phyloP scores from a whole-genome alignment of 2,888 invertebrate species.

The Myathropa florea region DNA sequence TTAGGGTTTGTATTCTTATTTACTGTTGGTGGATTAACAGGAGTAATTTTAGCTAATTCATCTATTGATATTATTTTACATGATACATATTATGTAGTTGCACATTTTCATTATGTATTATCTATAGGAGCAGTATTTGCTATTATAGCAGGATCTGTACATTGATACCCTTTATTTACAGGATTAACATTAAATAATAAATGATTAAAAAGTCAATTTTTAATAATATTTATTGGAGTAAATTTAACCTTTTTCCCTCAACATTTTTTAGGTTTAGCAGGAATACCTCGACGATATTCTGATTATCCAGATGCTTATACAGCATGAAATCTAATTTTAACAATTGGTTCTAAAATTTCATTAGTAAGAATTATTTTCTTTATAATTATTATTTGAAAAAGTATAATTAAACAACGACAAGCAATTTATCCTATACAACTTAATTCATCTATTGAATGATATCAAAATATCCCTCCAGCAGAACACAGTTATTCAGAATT shows the following conservation, averaged over 20 bases:
- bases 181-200: slow-evolving; percentile 84
- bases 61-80: slow-evolving; percentile 89
- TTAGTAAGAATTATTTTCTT: slow-evolving; percentile 83
- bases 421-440: slow-evolving; percentile 81
- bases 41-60: slow-evolving; percentile 86
- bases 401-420: slow-evolving; percentile 82
- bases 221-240: slow-evolving; percentile 87
- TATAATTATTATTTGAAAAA: slow-evolving; percentile 85
- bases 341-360: slow-evolving; percentile 86
- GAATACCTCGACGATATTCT: slow-evolving; percentile 89
- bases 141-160: slow-evolving; percentile 87
- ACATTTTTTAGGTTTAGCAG: slow-evolving; percentile 87
- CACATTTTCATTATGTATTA: slow-evolving; percentile 91
- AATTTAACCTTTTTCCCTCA: slow-evolving; percentile 91
- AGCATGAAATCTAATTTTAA: slow-evolving; percentile 86
- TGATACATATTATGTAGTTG: slow-evolving; percentile 92
- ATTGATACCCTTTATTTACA: slow-evolving; percentile 87
- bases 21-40: slow-evolving; percentile 88
- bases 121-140: slow-evolving; percentile 91
- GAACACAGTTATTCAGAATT: no score
- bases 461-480: no score
- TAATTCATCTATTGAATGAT: no score
- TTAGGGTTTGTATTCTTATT: slow-evolving; percentile 90
- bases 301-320: slow-evolving; percentile 86
- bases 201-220: slow-evolving; percentile 86